Evolutionary conservation across 2,797 vertebrate genomes (phyloP), one percentile per base, ranked within the genome.

Genomic region (Decapterus maruadsi): DNA sequence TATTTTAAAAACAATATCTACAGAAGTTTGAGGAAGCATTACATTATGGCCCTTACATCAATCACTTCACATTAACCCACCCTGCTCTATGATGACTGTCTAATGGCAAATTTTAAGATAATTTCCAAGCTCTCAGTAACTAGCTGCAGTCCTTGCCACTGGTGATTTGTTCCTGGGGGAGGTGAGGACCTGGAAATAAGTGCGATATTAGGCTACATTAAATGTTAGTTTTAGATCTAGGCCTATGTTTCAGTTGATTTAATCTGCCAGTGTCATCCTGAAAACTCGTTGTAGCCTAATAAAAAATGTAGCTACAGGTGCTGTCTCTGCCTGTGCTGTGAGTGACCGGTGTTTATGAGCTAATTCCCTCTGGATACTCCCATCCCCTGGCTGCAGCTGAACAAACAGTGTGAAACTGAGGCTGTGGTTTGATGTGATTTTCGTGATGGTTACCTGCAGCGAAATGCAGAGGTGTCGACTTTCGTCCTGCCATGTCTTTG

Each of bases 391-490:
- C 42, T 1, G n/a, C 53, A 46, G 19, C 67, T 40, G 43, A 8
- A 38, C 4, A 19, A 14, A 19, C 22, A 26, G 19, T 4, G 14
- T 2, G 42, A 17, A 6, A 45, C 26, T 8, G 14, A 22, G 10
- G n/a, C 4, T 22, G 6, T 1, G 5, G 2, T 51, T 2, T 4
- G 69, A 2, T 0, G 1, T 11, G 8, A 7, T 38, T 68, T 31
- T 0, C 0, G 1, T 53, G 17, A 0, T 53, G 17, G 1, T 81
- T 88, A 97, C 97, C 97, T 94, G 97, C 97, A 68, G 97, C 96
- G 79, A 99, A 99, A 78, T 99, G 97, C 60, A 99, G 94, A 4
- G 97, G 97, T 3, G 96, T 97, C 29, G 97, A 98, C 84, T 96
- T 98, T 67, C 97, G 94, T 88, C 97, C 97, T 6, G 96, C 96